Percentiles rank a stretch among this genome's conserved stretches.
phyloP scores from a whole-genome alignment of 2,113 vertebrate genomes.

The Oreochromis aureus region DNA sequence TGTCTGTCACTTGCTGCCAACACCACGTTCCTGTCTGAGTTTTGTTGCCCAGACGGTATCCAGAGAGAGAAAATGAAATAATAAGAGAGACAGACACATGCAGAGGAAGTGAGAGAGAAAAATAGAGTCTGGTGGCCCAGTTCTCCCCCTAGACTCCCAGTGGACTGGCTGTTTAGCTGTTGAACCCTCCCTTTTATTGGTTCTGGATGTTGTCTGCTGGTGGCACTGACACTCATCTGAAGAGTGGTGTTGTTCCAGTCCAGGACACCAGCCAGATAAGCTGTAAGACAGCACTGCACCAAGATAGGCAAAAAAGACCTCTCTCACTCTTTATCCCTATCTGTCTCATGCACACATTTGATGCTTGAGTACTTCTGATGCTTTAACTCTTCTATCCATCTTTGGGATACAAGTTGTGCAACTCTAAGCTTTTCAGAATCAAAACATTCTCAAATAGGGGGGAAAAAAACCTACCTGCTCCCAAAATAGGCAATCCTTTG shows the following conservation, averaged over 20 bases:
- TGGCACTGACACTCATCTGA: neutral
- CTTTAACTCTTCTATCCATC: neutral
- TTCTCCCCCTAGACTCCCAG: constrained; percentile 17
- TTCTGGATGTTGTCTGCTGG: constrained; percentile 9
- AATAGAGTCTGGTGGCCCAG: constrained; percentile 17
- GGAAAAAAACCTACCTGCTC: accelerated
- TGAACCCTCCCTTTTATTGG: constrained; percentile 13
- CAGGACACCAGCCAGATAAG: constrained; percentile 5
- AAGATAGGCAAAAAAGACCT: neutral
- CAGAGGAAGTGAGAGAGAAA: constrained; percentile 32
- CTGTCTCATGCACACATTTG: neutral
- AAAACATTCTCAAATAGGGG: neutral
- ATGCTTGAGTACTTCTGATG: neutral
- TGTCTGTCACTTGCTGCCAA: constrained; percentile 35
- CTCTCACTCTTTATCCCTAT: neutral
- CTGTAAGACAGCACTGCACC: constrained; percentile 5
- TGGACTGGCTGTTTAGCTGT: neutral
- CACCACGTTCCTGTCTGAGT: constrained; percentile 42
- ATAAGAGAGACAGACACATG: constrained; percentile 28
- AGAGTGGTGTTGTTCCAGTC: constrained; percentile 2
- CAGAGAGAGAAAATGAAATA: constrained; percentile 26
- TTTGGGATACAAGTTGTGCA: neutral
- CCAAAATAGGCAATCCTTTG: neutral
- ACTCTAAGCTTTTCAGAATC: neutral
- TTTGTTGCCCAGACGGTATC: constrained; percentile 32